Percentiles rank a stretch among this genome's conserved stretches.
Evolutionary conservation across 2,113 vertebrate genomes (phyloP).

Genomic region (Ciconia maguari): DNA sequence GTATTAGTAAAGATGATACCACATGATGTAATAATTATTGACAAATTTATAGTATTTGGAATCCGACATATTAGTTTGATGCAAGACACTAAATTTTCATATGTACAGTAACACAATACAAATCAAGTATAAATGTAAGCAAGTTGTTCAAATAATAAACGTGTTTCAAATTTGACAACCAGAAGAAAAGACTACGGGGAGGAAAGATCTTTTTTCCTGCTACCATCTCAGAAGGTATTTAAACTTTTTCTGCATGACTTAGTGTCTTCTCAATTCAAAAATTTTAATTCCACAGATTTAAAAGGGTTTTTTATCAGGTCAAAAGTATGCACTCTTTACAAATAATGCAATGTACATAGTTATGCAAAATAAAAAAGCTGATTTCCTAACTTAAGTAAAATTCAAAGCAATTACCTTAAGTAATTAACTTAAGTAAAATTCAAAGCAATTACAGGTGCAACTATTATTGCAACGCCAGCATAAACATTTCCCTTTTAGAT

Average conservation of each 20-base stretch:
- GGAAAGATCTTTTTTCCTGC: background rate
- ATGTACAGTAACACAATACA: background rate
- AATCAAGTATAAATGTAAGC: background rate
- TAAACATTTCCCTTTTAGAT: background rate
- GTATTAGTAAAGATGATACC: background rate
- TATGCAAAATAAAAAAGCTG: background rate
- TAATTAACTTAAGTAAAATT: background rate
- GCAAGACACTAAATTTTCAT: background rate
- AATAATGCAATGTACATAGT: background rate
- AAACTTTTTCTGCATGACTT: background rate
- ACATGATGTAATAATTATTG: background rate
- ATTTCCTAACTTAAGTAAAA: background rate
- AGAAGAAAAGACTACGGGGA: background rate
- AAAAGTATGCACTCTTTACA: background rate
- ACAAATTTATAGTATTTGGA: background rate
- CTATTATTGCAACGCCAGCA: background rate
- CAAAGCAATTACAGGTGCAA: background rate
- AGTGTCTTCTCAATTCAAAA: background rate
- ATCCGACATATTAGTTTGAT: background rate
- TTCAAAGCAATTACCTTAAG: background rate
- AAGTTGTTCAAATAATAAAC: background rate
- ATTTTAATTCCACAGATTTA: background rate
- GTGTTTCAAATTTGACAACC: background rate
- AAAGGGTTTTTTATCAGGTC: background rate
- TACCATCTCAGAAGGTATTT: background rate